Evolutionary conservation across 1,140 invertebrate species (phyloP).

Genomic region (Ceratosolen solmsi): DNA sequence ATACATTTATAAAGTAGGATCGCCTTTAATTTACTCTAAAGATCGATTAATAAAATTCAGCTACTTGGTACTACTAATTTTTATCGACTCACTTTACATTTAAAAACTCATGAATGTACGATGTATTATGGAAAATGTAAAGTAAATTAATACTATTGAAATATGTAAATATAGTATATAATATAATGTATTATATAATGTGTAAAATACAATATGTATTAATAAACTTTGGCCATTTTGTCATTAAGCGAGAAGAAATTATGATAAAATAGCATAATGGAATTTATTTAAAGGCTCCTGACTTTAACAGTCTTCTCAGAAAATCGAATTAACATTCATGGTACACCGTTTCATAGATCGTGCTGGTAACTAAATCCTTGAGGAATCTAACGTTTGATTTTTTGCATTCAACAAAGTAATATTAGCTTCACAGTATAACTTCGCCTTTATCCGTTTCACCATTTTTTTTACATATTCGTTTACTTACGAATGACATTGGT

Average conservation of each 20-base stretch:
- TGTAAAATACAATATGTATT: no score
- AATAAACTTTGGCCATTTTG: no score
- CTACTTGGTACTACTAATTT: not conserved
- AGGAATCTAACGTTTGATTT: not conserved
- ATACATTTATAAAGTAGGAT: not conserved
- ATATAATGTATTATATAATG: no score
- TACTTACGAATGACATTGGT: not conserved
- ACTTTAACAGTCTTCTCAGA: no score
- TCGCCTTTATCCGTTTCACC: not conserved
- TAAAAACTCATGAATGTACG: not conserved
- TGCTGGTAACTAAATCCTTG: not conserved
- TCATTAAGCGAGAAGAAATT: no score
- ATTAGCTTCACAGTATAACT: not conserved
- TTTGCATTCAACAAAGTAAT: not conserved
- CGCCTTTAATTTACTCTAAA: not conserved
- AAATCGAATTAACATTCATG: not conserved
- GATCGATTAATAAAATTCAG: not conserved
- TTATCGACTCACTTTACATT: not conserved
- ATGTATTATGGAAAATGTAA: not conserved
- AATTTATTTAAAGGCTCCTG: no score
- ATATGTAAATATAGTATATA: not conserved
- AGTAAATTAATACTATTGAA: not conserved
- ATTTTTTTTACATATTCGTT: no score
- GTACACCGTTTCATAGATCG: not conserved
- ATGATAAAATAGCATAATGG: no score